Evolutionary conservation across 1,140 invertebrate genomes (phyloP).

Genomic region (Microvelia longipes): DNA sequence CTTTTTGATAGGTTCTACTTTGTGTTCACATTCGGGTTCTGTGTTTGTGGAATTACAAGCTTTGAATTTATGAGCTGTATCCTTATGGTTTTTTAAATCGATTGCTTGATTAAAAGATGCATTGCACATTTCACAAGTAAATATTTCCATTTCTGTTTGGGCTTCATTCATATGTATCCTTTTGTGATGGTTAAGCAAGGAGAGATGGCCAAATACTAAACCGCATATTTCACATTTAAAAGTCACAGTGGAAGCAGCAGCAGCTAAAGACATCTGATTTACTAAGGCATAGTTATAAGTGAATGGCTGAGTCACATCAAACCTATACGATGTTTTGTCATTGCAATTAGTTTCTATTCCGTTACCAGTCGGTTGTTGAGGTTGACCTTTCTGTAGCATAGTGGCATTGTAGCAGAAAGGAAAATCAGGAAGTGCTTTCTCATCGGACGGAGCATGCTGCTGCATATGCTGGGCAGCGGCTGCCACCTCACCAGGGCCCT

Average conservation of each 20-base stretch:
- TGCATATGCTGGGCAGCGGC: conserved; percentile 4
- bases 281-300: conserved; percentile 37
- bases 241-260: conserved; percentile 56
- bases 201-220: conserved; percentile 60
- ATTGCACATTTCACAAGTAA: conserved; percentile 25
- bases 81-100: conserved; percentile 27
- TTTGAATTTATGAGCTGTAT: conserved; percentile 12
- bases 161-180: conserved; percentile 39
- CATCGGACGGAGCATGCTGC: conserved; percentile 13
- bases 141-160: conserved; percentile 9
- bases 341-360: conserved; percentile 30
- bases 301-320: conserved; percentile 37
- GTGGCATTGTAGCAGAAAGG: conserved; percentile 40
- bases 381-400: conserved; percentile 34
- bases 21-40: conserved; percentile 32
- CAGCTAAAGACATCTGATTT: conserved; percentile 39
- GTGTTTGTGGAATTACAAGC: conserved; percentile 28
- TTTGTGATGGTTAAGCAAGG: conserved; percentile 63
- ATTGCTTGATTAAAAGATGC: conserved; percentile 20
- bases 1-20: conserved; percentile 30
- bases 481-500: neutral
- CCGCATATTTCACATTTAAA: conserved; percentile 76
- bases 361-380: conserved; percentile 27
- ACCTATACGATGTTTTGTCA: conserved; percentile 38
- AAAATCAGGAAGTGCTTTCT: conserved; percentile 32